A percentile compares a stretch with the other conserved stretches of the same genome.
phyloP scores from a whole-genome alignment of 1,140 invertebrate species.

The Drosophila yakuba region DNA sequence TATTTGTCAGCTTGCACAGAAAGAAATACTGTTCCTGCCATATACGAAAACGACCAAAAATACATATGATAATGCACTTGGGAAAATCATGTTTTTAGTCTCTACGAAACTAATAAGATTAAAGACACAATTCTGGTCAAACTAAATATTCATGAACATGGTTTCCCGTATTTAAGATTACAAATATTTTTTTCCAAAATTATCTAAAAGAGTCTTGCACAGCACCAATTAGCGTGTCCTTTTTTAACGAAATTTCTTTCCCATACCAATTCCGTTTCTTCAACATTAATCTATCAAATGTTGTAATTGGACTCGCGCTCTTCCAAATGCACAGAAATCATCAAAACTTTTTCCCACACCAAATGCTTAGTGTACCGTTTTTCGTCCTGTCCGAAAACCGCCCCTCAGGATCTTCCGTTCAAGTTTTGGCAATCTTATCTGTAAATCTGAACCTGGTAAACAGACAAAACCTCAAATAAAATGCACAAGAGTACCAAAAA shows the following conservation, averaged over 20 bases:
- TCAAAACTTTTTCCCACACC: conserved; percentile 14
- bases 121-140: too few species aligned
- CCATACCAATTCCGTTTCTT: conserved; percentile 6
- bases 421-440: conserved; percentile 66
- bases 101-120: too few species aligned
- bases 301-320: neutral
- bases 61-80: neutral
- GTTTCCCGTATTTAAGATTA: too few species aligned
- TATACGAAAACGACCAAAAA: neutral
- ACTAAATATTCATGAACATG: too few species aligned
- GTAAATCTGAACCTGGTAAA: conserved; percentile 60
- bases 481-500: conserved; percentile 23
- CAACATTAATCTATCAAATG: conserved; percentile 23
- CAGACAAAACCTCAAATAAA: conserved; percentile 75
- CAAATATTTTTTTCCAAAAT: neutral
- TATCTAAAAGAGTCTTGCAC: too few species aligned
- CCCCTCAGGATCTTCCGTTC: conserved; percentile 37
- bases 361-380: conserved; percentile 48
- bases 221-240: neutral
- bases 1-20: conserved; percentile 42
- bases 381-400: conserved; percentile 18
- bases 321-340: neutral
- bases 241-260: conserved; percentile 1
- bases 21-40: conserved; percentile 9
- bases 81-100: too few species aligned